These are phyloP conservation scores for Manis pentadactyla DNA, from an alignment of 2,797 vertebrate genomes.

Conservation along the genomic window DNA sequence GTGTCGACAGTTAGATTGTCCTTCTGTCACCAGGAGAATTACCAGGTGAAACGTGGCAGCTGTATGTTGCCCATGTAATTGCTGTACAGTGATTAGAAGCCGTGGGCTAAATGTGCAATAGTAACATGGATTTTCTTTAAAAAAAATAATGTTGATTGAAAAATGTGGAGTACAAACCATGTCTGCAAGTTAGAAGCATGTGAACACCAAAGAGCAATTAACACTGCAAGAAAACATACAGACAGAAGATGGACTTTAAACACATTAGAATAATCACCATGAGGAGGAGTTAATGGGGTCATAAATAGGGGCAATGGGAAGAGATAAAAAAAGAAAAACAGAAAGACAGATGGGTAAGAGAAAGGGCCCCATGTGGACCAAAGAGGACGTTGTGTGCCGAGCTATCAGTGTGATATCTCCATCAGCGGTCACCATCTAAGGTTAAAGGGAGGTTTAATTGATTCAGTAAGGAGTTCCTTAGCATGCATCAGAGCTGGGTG, in stretches of 20 bases:
- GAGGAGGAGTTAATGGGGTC: background rate
- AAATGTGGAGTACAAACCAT: background rate
- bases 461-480: background rate
- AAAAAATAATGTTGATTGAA: conserved; percentile 4
- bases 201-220: background rate
- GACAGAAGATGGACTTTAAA: background rate
- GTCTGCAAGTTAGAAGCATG: background rate
- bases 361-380: background rate
- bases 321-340: background rate
- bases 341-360: background rate
- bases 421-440: background rate
- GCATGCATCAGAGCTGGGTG: background rate
- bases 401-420: background rate
- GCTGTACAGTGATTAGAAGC: background rate
- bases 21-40: background rate
- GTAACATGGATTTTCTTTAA: background rate
- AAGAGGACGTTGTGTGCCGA: background rate
- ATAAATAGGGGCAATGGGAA: background rate
- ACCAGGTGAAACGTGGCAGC: background rate
- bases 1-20: background rate
- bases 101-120: background rate
- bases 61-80: background rate
- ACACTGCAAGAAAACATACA: background rate
- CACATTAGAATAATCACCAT: background rate
- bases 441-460: background rate